Evolutionary conservation across 2,797 vertebrate species (phyloP).

Genomic region (Mormyrops attenuatus): DNA sequence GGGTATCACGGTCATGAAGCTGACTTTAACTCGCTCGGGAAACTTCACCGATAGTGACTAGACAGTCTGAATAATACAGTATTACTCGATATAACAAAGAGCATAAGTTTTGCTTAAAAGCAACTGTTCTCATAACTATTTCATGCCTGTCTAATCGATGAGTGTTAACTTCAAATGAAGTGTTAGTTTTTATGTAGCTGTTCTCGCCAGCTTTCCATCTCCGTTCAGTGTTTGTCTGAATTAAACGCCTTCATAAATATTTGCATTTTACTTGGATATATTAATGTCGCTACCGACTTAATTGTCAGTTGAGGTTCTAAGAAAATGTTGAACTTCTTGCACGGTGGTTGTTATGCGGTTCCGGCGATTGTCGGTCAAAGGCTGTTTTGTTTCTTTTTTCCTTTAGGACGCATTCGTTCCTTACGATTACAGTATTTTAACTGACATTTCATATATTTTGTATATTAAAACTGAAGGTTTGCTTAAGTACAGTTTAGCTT

Average conservation of each 20-base stretch:
- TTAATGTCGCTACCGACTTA: not conserved
- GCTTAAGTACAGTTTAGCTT: not conserved
- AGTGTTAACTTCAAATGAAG: not conserved
- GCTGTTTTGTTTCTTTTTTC: not conserved
- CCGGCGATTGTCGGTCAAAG: not conserved
- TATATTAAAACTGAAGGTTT: not conserved
- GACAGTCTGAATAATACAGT: not conserved
- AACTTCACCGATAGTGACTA: not conserved
- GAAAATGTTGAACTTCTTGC: not conserved
- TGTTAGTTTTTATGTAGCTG: not conserved
- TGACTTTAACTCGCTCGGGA: not conserved
- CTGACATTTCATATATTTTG: not conserved
- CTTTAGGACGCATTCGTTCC: not conserved
- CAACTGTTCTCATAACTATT: not conserved
- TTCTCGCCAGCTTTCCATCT: not conserved
- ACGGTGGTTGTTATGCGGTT: not conserved
- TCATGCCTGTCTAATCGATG: not conserved
- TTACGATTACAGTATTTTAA: not conserved
- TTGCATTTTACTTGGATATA: not conserved
- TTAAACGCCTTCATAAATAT: not conserved
- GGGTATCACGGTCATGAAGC: not conserved
- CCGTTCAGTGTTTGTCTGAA: not conserved
- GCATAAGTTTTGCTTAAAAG: not conserved
- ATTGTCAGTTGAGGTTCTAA: not conserved
- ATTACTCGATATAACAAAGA: not conserved